Evolutionary conservation across 2,113 vertebrate genomes (phyloP).

Genomic region (Hirundichthys speculiger): DNA sequence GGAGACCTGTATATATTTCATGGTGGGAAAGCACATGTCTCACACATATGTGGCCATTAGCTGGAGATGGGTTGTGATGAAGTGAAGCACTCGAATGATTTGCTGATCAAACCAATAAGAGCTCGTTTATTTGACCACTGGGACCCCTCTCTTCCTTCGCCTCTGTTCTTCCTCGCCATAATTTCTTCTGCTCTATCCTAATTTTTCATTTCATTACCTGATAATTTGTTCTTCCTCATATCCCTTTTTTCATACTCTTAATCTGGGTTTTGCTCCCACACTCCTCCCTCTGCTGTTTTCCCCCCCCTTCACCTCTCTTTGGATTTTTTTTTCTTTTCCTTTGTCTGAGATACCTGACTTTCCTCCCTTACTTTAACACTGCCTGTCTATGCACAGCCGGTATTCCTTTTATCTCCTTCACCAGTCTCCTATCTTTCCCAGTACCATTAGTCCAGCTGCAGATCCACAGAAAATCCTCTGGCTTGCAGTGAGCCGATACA

Average conservation of each 20-base stretch:
- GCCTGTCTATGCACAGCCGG: conserved; percentile 59
- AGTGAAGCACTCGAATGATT: conserved; percentile 54
- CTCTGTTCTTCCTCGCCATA: conserved; percentile 14
- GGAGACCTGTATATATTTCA: conserved; percentile 12
- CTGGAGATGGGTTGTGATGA: conserved; percentile 52
- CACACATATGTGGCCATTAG: conserved; percentile 51
- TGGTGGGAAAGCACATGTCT: conserved; percentile 11
- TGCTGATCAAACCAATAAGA: conserved; percentile 72
- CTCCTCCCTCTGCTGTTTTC: conserved; percentile 20
- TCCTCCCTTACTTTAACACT: conserved; percentile 24
- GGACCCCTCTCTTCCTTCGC: conserved; percentile 27
- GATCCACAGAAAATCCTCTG: conserved; percentile 73
- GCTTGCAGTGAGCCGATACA: conserved; percentile 63
- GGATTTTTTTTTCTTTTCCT: conserved; percentile 18
- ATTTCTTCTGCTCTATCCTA: conserved; percentile 38
- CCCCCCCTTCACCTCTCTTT: conserved; percentile 1
- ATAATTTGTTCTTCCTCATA: conserved; percentile 42
- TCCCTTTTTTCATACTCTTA: too few species aligned
- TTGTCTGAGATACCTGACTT: conserved; percentile 35
- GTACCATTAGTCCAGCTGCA: conserved; percentile 58
- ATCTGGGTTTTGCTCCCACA: conserved; percentile 51
- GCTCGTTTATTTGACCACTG: conserved; percentile 61
- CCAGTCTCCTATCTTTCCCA: conserved; percentile 62
- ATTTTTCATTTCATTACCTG: conserved; percentile 51
- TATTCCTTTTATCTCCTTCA: conserved; percentile 64